These are phyloP conservation scores for Drosophila histrio DNA, from an alignment of 2,888 invertebrate species.

Conservation along the genomic window DNA sequence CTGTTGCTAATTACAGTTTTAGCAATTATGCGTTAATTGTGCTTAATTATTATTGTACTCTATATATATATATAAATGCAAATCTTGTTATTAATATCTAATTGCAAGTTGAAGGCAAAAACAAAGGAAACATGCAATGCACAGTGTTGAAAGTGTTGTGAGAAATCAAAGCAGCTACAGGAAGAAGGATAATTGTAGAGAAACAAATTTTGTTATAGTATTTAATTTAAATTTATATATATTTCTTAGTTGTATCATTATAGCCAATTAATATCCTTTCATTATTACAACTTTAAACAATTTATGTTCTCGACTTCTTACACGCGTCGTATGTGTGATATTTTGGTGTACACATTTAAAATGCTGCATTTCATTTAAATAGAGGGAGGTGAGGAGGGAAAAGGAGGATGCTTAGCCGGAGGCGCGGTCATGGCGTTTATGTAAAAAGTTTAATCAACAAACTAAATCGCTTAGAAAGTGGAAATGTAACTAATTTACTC, in stretches of 20 bases:
- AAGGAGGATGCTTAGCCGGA: slow-evolving; percentile 12
- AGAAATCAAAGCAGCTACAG: too few species aligned
- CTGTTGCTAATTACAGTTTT: slow-evolving; percentile 2
- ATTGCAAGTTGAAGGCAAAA: too few species aligned
- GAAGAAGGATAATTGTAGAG: too few species aligned
- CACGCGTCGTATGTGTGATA: slow-evolving; percentile 41
- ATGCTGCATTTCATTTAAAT: slow-evolving; percentile 14
- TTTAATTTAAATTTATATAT: too few species aligned
- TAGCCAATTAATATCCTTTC: too few species aligned
- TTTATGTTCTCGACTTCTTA: neutral
- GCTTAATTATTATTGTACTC: neutral
- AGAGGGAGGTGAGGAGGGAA: neutral
- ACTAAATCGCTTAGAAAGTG: slow-evolving; percentile 76
- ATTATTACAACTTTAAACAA: neutral
- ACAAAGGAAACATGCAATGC: too few species aligned
- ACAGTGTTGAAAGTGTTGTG: too few species aligned
- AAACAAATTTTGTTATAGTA: too few species aligned
- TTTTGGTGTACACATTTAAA: slow-evolving; percentile 19
- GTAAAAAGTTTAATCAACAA: slow-evolving; percentile 74
- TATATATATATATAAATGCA: neutral
- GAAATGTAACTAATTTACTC: slow-evolving; percentile 71
- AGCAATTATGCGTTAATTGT: neutral
- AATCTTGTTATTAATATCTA: neutral
- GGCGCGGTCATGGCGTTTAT: slow-evolving; percentile 72
- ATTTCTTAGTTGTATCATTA: too few species aligned